These are phyloP conservation scores for Oedothorax gibbosus DNA, from an alignment of 1,140 invertebrate genomes.

Conservation along the genomic window DNA sequence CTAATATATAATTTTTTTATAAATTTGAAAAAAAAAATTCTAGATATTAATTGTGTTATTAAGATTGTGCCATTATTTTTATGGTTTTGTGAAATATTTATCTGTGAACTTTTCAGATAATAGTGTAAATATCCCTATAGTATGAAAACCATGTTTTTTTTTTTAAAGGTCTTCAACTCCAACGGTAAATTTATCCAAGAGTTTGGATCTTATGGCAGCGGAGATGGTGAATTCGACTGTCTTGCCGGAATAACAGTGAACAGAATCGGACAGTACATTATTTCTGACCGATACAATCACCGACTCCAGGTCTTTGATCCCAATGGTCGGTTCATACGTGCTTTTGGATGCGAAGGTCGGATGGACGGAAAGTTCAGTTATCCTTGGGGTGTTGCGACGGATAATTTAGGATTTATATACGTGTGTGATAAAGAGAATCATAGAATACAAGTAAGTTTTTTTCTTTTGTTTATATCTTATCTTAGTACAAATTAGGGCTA, in stretches of 20 bases:
- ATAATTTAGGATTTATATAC: slow-evolving; percentile 97
- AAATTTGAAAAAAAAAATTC: not conserved
- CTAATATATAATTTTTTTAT: too few relatives aligned
- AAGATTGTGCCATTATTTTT: not conserved
- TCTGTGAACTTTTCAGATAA: not conserved
- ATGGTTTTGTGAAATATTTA: not conserved
- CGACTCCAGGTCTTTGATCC: slow-evolving; percentile 95
- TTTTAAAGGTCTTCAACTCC: slow-evolving; percentile 79
- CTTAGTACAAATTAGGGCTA: too few relatives aligned
- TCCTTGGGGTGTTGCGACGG: slow-evolving; percentile 97
- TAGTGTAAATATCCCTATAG: not conserved
- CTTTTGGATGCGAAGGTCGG: slow-evolving; percentile 93
- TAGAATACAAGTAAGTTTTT: slow-evolving; percentile 74
- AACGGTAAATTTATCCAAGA: slow-evolving; percentile 90
- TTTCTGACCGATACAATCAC: slow-evolving; percentile 94
- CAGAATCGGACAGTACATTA: slow-evolving; percentile 94
- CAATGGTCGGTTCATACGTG: slow-evolving; percentile 86
- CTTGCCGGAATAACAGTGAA: slow-evolving; percentile 95
- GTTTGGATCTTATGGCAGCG: slow-evolving; percentile 93
- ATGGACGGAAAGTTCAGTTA: slow-evolving; percentile 86
- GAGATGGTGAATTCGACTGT: slow-evolving; percentile 96
- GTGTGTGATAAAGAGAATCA: slow-evolving; percentile 99
- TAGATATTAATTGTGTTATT: not conserved
- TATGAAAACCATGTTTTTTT: not conserved
- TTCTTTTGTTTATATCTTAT: too few relatives aligned